Percentiles rank a stretch among this genome's conserved stretches.
These are phyloP conservation scores for Mormoops blainvillei DNA, from an alignment of 2,113 vertebrate species.

Conservation along the genomic window DNA sequence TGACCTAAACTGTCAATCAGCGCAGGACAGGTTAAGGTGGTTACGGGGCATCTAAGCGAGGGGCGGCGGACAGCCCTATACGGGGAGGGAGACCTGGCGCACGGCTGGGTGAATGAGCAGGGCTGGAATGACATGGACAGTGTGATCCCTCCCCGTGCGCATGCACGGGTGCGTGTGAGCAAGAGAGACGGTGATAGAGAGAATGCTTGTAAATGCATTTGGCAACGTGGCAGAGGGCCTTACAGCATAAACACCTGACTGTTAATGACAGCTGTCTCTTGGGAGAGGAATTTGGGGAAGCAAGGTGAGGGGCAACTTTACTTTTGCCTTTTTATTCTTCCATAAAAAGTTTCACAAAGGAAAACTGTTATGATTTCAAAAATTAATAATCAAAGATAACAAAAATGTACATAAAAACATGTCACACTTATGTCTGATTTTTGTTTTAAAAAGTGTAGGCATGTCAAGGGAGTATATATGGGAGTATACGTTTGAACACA, in stretches of 20 bases:
- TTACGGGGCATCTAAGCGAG: neutral
- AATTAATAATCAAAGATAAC: neutral
- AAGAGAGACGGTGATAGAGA: neutral
- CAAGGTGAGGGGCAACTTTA: neutral
- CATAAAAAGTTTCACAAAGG: neutral
- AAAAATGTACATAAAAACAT: neutral
- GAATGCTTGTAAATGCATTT: neutral
- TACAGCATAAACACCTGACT: neutral
- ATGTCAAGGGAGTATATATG: neutral
- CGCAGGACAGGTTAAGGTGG: neutral
- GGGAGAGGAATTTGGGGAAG: neutral
- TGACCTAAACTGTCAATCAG: neutral
- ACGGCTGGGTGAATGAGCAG: neutral
- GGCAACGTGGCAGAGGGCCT: neutral
- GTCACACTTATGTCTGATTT: neutral
- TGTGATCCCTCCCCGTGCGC: neutral
- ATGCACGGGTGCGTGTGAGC: rapidly evolving
- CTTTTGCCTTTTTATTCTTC: slow-evolving; percentile 1
- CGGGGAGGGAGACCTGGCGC: neutral
- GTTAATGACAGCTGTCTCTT: neutral
- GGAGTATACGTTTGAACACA: neutral
- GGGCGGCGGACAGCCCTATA: too few species aligned
- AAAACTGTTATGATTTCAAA: neutral
- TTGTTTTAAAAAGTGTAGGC: neutral
- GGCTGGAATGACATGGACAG: neutral